These are phyloP conservation scores for Meandrina meandrites DNA, from an alignment of 92 coral and sea anemone species.

Conservation along the genomic window DNA sequence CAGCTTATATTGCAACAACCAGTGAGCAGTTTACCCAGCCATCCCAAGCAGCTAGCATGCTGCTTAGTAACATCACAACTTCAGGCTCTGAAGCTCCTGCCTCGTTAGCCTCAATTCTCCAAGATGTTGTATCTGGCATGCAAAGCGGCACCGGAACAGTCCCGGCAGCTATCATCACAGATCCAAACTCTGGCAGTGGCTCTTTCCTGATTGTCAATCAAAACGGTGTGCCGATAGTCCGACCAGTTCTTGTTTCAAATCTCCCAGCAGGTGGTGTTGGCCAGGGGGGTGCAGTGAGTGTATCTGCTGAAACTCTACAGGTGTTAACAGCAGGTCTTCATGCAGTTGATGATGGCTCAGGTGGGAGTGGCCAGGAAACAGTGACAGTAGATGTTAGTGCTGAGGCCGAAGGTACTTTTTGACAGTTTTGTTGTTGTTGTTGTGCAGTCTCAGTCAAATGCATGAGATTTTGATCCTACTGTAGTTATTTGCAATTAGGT, in stretches of 20 bases:
- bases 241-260: constrained; percentile 91
- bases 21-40: constrained; percentile 71
- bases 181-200: constrained; percentile 92
- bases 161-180: constrained; percentile 95
- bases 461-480: too few relatives aligned
- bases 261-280: constrained; percentile 72
- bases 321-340: constrained; percentile 88
- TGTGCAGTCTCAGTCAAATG: too few relatives aligned
- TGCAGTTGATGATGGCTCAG: constrained; percentile 74
- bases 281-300: constrained; percentile 60
- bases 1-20: constrained; percentile 48
- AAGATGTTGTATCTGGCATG: constrained; percentile 99
- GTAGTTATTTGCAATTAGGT: too few relatives aligned
- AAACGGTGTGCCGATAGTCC: constrained; percentile 95
- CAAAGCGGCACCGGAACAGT: constrained; percentile 92
- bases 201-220: constrained; percentile 96
- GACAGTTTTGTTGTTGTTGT: not conserved
- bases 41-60: constrained; percentile 59
- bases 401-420: constrained; percentile 37
- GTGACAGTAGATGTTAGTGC: constrained; percentile 76
- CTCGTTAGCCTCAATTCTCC: constrained; percentile 92
- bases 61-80: constrained; percentile 67
- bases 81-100: constrained; percentile 79
- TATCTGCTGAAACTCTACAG: constrained; percentile 76
- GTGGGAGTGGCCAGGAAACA: constrained; percentile 74